Evolutionary conservation across 2,797 vertebrate genomes (phyloP), one percentile per base, ranked within the genome.

Genomic region (Yasuhikotakia modesta): DNA sequence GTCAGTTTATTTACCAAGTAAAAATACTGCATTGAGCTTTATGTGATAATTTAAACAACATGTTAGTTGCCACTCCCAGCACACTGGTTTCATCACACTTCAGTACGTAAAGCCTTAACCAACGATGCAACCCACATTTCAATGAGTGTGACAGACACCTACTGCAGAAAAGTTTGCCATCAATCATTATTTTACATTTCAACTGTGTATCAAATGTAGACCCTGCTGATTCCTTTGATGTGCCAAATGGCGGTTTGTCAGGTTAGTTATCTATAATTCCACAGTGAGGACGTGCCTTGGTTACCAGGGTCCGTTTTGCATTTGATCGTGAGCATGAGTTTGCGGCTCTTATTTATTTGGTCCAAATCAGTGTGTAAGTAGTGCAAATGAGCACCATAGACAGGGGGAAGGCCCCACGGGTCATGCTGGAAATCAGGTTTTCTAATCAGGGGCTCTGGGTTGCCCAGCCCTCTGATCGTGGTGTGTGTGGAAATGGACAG

Each of bases 401-500:
- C 55, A 63, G 55, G 21, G 27, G 68, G 65, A 43, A 73, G 67
- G 81, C 76, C 76, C 79, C 73, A 12, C 57, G 55, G 78, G 76
- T 78, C 64, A 6, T 61, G 22, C 74, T 73, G 76, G 78, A 79
- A 82, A 78, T 79, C 43, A 70, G 67, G 76, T 72, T 76, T 78
- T 70, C 58, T 80, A 80, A 85, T 83, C 72, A 81, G 69, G 46
- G 74, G 70, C 27, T 53, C 16, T 72, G 65, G 57, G n/a, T 72
- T 68, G 52, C 60, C 12, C 12, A 24, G 67, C 71, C 21, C 50
- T 58, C 53, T 58, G 76, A 78, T 79, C 70, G 45, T 17, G 46
- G 52, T 35, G 32, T 27, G 65, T 68, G 12, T 67, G 30, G 21
- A 75, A 52, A 73, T 27, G 73, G 80, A 55, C 70, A 66, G 68